Evolutionary conservation across 2,888 invertebrate species (phyloP), one percentile per base, ranked within the genome.

Genomic region (Cataglyphis cursor): DNA sequence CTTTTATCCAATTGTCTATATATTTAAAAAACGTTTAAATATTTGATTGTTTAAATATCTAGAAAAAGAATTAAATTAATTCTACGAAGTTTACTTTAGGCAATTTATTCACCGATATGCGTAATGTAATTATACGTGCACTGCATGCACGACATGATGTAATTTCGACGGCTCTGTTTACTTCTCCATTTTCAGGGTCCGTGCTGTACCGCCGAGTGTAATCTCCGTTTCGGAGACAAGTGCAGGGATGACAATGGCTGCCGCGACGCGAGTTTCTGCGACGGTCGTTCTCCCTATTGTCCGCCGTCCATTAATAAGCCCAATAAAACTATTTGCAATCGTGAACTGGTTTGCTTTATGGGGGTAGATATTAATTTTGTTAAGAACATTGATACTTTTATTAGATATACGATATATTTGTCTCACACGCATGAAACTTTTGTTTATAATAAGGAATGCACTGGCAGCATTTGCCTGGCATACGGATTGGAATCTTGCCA

Each of bases 401-500:
- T 64, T 54, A 54, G 31, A 28, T 21, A 6, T 44, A 54, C 9
- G n/a, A 28, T 62, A 51, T 24, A 66, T 84, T 65, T 57, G 8
- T 73, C 8, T 84, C 2, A 65, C 10, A 5, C 35, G 24, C 21
- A 6, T 18, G 31, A 73, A 80, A 73, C 6, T 44, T 59, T 15
- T 48, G 12, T 82, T 54, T 65, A 88, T 89, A 93, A 93, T 93
- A 98, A 51, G 98, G 98, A 99, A 95, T 99, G 99, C 94, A 99
- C 99, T 0, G 99, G 99, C 0, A 99, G 99, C n/a, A 99, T 99
- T 93, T 99, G 99, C 95, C 96, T 99, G 90, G 98, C 98, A 5
- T 99, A 99, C 94, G 98, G 99, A 15, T 96, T 99, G 95, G 98
- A 99, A 95, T 99, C 99, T 54, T 99, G 99, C 94, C 99, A 99